Evolutionary conservation across 2,113 vertebrate species (phyloP).

Genomic region (Haemorhous mexicanus): DNA sequence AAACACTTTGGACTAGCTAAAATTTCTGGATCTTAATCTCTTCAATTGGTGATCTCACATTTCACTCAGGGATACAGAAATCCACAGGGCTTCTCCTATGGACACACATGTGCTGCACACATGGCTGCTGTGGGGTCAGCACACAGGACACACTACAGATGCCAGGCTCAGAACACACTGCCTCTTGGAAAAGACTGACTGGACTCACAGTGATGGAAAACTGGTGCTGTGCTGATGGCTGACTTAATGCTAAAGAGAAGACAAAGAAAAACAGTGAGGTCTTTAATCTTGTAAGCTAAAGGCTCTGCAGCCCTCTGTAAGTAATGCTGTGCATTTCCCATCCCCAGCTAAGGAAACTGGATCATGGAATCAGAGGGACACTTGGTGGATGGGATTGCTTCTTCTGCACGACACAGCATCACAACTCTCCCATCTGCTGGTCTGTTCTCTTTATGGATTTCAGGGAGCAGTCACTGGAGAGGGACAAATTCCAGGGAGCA

Average conservation of each 20-base stretch:
- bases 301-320: neutral
- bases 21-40: neutral
- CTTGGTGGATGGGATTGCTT: neutral
- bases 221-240: neutral
- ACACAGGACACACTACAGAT: rapidly evolving
- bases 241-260: neutral
- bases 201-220: neutral
- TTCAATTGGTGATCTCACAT: neutral
- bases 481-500: neutral
- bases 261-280: neutral
- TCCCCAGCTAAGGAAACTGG: neutral
- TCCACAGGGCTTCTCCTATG: neutral
- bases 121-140: neutral
- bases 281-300: neutral
- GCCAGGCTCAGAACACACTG: neutral
- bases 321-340: neutral
- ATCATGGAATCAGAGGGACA: neutral
- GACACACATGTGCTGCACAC: neutral
- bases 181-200: neutral
- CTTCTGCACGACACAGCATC: neutral
- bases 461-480: neutral
- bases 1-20: neutral
- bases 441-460: neutral
- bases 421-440: neutral
- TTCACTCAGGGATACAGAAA: neutral